Evolutionary conservation across 1,140 invertebrate species (phyloP), one percentile per base, ranked within the genome.

Genomic region (Ceratoteleas bidentatus): DNA sequence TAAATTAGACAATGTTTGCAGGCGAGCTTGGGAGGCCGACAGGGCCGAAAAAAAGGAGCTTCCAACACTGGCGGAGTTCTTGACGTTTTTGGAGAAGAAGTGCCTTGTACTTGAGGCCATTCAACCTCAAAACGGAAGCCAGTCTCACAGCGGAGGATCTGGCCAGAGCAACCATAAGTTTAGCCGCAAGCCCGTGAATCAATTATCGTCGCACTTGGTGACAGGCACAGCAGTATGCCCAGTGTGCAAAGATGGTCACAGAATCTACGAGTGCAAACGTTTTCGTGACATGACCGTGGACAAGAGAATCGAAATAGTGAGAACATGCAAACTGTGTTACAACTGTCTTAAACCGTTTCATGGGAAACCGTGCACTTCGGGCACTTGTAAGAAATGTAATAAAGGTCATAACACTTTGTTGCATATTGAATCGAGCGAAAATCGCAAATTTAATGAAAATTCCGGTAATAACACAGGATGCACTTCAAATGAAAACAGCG

Each of bases 1-100:
- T 43, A 84, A 82, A 61, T 47, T 85, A n/a, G 77, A 84, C 65
- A 45, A 36, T 9, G 15, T 57, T 3, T 73, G 73, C 7, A 61
- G 58, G 40, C 38, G 77, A 33, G 13, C 8, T 0, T 64, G 61
- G 61, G 61, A 64, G 13, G 50, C 61, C 1, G 69, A 85, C 36
- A 83, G 73, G 73, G 81, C 83, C 57, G n/a, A 24, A 74, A 56
- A 53, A 0, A 32, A 45, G 10, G 11, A 74, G 5, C 24, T 61
- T 9, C 50, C 70, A 2, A 56, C 57, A 0, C 24, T 74, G 0
- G 24, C 10, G 34, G 45, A 74, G 1, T 54, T 74, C 9, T 7
- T 61, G 32, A 10, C 32, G 16, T 72, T 72, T 33, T 60, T 72
- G 3, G 56, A 72, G 40, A 60, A 53, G 32, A 47, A 56, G 6